Percentiles rank a stretch among this genome's conserved stretches.
phyloP scores from a whole-genome alignment of 2,113 vertebrate species.

The Hippocampus barbouri region DNA sequence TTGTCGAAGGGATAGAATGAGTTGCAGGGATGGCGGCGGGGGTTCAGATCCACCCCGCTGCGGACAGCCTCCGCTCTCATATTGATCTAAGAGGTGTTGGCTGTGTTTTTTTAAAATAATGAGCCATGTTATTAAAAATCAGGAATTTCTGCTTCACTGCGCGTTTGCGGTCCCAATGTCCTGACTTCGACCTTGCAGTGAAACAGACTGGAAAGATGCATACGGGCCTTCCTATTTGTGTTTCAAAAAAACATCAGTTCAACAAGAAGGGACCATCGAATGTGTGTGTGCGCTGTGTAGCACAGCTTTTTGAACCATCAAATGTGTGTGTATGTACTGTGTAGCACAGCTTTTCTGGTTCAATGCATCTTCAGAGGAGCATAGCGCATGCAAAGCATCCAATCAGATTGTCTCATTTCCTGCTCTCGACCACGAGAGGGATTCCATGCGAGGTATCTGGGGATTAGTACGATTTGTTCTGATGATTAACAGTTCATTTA shows the following conservation, averaged over 20 bases:
- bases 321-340: background rate
- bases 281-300: background rate
- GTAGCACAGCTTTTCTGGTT: background rate
- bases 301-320: background rate
- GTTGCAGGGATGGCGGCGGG: slow-evolving; percentile 34
- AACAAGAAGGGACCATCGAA: background rate
- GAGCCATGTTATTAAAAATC: slow-evolving; percentile 55
- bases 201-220: slow-evolving; percentile 8
- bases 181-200: slow-evolving; percentile 34
- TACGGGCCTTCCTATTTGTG: slow-evolving; percentile 33
- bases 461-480: background rate
- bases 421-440: background rate
- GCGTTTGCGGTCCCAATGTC: slow-evolving; percentile 27
- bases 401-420: background rate
- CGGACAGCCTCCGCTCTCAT: slow-evolving; percentile 39
- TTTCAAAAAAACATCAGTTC: slow-evolving; percentile 2
- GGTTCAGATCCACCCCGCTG: slow-evolving; percentile 48
- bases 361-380: background rate
- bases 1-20: slow-evolving; percentile 47
- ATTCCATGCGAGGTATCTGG: background rate
- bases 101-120: slow-evolving; percentile 55
- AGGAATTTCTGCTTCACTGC: slow-evolving; percentile 18
- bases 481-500: background rate
- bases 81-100: slow-evolving; percentile 62
- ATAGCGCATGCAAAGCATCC: background rate